phyloP scores from a whole-genome alignment of 2,113 vertebrate genomes.

The Syngnathoides biaculeatus region DNA sequence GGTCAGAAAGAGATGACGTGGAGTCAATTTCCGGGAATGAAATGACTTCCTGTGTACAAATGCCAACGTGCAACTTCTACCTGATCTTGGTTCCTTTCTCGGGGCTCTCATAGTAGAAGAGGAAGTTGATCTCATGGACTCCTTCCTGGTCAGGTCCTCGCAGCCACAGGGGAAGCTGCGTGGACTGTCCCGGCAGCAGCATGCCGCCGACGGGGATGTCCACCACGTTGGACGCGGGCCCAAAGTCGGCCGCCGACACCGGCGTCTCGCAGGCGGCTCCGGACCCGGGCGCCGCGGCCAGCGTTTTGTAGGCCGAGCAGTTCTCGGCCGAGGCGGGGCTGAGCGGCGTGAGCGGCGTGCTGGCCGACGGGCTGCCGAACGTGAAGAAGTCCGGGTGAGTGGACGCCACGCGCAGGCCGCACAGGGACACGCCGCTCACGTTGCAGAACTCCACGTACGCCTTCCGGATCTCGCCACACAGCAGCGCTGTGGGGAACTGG shows the following conservation, averaged over 20 bases:
- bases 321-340: slow-evolving; percentile 85
- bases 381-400: slow-evolving; percentile 94
- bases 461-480: slow-evolving; percentile 95
- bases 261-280: slow-evolving; percentile 67
- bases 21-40: too few species aligned
- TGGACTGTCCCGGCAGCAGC: slow-evolving; percentile 85
- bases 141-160: slow-evolving; percentile 94
- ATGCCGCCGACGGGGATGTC: slow-evolving; percentile 80
- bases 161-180: slow-evolving; percentile 93
- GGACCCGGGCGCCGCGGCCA: slow-evolving; percentile 73
- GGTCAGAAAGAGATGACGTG: neutral
- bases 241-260: slow-evolving; percentile 81
- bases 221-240: slow-evolving; percentile 74
- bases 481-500: slow-evolving; percentile 93
- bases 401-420: slow-evolving; percentile 85
- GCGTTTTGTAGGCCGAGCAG: slow-evolving; percentile 92
- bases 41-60: neutral
- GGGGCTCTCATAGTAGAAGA: slow-evolving; percentile 94
- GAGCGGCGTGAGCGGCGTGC: slow-evolving; percentile 76
- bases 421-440: slow-evolving; percentile 84
- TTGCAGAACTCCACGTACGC: slow-evolving; percentile 96
- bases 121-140: slow-evolving; percentile 97
- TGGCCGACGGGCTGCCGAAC: slow-evolving; percentile 80
- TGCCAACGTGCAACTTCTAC: slow-evolving; percentile 56
- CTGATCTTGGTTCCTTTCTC: slow-evolving; percentile 83